Conservation (phyloP, 1,140 invertebrate species). For the Parapsyche elsis region DNA sequence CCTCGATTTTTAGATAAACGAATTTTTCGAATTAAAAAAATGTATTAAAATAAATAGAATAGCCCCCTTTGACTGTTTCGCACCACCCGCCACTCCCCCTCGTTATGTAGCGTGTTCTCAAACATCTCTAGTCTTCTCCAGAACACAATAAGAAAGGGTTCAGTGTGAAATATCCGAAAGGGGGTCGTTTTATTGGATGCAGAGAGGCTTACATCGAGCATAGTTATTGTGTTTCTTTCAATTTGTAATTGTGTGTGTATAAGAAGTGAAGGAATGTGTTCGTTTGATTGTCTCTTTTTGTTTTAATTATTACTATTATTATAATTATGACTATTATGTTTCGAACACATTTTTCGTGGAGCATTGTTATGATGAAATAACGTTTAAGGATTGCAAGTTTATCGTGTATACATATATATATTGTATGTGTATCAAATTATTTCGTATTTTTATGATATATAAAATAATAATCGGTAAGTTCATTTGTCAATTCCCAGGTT, state of each 20-base stretch:
- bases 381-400: slow-evolving; percentile 30
- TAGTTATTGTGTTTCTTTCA: slow-evolving; percentile 1
- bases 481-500: slow-evolving; percentile 53
- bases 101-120: too few relatives aligned
- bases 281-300: slow-evolving; percentile 5
- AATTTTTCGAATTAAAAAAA: slow-evolving; percentile 15
- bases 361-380: slow-evolving; percentile 36
- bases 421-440: slow-evolving; percentile 50
- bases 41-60: not conserved
- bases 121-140: too few relatives aligned
- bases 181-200: not conserved
- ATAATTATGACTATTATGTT: too few relatives aligned
- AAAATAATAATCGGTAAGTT: slow-evolving; percentile 52
- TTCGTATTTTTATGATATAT: slow-evolving; percentile 42
- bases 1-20: slow-evolving; percentile 22
- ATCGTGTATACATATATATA: slow-evolving; percentile 34
- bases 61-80: too few relatives aligned
- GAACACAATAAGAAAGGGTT: too few relatives aligned
- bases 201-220: slow-evolving; percentile 6
- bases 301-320: slow-evolving; percentile 12
- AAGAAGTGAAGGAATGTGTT: not conserved
- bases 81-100: too few relatives aligned
- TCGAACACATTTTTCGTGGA: not conserved
- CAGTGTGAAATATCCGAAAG: too few relatives aligned
- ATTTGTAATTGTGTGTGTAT: not conserved